Evolutionary conservation across 2,113 vertebrate species (phyloP).

Genomic region (Phalacrocorax brasilianus): DNA sequence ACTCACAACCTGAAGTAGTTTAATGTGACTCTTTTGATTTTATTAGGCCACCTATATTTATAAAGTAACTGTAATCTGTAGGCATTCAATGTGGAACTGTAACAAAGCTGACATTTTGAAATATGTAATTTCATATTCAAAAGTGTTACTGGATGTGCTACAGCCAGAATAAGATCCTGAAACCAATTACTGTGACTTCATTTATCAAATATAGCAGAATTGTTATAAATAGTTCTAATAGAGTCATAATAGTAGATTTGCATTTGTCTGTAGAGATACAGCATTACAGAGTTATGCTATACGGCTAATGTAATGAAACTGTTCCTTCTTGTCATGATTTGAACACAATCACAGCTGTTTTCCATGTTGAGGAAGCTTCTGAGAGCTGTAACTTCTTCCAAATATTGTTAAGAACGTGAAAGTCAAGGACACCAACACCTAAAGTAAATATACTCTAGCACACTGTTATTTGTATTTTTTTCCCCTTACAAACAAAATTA

Average conservation of each 20-base stretch:
- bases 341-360: neutral
- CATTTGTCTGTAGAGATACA: constrained; percentile 56
- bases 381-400: neutral
- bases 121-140: constrained; percentile 78
- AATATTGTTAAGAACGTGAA: neutral
- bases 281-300: neutral
- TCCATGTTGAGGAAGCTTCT: neutral
- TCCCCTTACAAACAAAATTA: neutral
- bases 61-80: constrained; percentile 74
- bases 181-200: constrained; percentile 84
- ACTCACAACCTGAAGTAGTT: constrained; percentile 1
- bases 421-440: neutral
- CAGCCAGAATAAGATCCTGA: constrained; percentile 72
- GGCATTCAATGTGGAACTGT: constrained; percentile 69
- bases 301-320: neutral
- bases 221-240: constrained; percentile 78
- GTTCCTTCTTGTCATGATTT: constrained; percentile 5
- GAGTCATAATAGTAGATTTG: constrained; percentile 68
- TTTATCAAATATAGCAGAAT: constrained; percentile 77
- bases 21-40: constrained; percentile 26
- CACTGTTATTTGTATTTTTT: neutral
- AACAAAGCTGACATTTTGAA: constrained; percentile 76
- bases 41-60: constrained; percentile 47
- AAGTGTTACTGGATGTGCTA: constrained; percentile 71
- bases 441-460: neutral